Evolutionary conservation across 1,140 invertebrate genomes (phyloP), one percentile per base, ranked within the genome.

Genomic region (Zaprionus nigranus): DNA sequence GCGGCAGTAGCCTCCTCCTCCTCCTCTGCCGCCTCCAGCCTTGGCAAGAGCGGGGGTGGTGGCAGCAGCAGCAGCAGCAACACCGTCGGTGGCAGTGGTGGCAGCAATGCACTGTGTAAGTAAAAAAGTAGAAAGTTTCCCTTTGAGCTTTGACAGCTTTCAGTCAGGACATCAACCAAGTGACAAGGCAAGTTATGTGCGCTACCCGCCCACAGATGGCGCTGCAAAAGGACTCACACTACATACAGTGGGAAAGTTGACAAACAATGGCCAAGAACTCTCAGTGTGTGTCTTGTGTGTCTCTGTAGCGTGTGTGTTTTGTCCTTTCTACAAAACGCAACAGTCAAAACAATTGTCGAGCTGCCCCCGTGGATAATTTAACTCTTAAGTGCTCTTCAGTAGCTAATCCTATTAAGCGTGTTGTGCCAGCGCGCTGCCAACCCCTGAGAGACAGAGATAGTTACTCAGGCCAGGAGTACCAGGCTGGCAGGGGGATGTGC

Each of bases 371-470:
- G 81, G 79, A 91, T 90, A 85, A 90, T 91, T 90, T 91, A 79
- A 91, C 90, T 91, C 90, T 88, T 92, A 92, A 92, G 91, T 92
- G 87, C 90, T 91, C 91, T 92, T 92, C 90, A 91, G 90, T 76
- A 46, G 91, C 46, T 92, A 92, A 92, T 92, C 90, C 91, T 88
- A 91, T 92, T 92, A 92, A 91, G 90, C 83, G 85, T 92, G 90
- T 88, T 78, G 74, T 34, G 53, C 22, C 4, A 40, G 38, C 15
- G 15, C 38, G 15, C 7, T n/a, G 54, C 38, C 73, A 80, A 74
- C 83, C 82, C 84, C 80, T 63, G 61, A n/a, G 13, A 69, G 49
- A 70, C 24, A 68, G 12, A 62, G 46, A 70, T 57, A 57, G 66
- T n/a, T 34, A 43, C 22, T 12, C 26, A 40, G 7, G 0, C 1